Conservation (phyloP, 2,888 invertebrate genomes). For the Aleiodes testaceus region DNA sequence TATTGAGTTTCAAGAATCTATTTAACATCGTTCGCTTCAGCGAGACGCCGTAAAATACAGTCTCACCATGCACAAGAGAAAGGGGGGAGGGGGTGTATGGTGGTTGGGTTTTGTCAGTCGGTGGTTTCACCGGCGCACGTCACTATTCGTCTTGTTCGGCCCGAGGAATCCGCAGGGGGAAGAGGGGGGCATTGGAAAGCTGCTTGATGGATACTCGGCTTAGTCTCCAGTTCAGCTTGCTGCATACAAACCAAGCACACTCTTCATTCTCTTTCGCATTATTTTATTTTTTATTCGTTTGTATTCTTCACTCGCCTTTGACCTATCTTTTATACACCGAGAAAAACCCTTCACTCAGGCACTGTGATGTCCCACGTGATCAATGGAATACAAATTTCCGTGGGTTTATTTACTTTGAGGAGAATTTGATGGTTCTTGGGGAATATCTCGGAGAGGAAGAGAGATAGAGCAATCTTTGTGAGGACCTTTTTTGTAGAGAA, state of each 20-base stretch:
- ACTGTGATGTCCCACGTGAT: too few species aligned
- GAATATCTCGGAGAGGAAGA: too few species aligned
- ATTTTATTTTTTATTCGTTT: conserved; percentile 35
- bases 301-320: conserved; percentile 33
- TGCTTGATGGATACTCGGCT: conserved; percentile 51
- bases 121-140: conserved; percentile 57
- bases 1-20: conserved; percentile 59
- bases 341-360: too few species aligned
- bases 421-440: too few species aligned
- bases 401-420: too few species aligned
- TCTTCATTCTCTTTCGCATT: conserved; percentile 17
- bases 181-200: conserved; percentile 44
- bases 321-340: conserved; percentile 11
- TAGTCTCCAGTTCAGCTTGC: conserved; percentile 48
- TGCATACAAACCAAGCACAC: conserved; percentile 31
- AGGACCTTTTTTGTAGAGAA: too few species aligned
- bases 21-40: conserved; percentile 58
- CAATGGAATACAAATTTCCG: too few species aligned
- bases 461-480: too few species aligned
- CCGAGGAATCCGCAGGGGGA: conserved; percentile 13
- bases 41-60: conserved; percentile 8
- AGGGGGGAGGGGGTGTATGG: conserved; percentile 18
- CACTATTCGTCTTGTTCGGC: conserved; percentile 49
- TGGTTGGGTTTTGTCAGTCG: conserved; percentile 51
- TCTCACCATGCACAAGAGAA: conserved; percentile 37